Percentiles rank a stretch among this genome's conserved stretches.
Conservation (phyloP, 1,140 invertebrate genomes). For the Achroia grisella region DNA sequence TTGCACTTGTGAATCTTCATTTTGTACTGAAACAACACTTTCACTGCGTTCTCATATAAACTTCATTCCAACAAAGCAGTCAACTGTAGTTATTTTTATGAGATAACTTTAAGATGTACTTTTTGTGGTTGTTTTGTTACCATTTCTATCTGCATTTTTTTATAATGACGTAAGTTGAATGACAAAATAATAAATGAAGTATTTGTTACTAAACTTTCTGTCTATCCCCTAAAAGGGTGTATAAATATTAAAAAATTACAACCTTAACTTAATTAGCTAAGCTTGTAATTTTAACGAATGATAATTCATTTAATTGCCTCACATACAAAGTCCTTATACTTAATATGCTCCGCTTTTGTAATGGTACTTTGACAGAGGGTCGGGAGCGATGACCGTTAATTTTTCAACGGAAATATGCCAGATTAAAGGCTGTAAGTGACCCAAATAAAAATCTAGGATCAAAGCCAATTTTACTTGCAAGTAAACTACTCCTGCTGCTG, state of each 20-base stretch:
- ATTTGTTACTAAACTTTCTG: too few species aligned
- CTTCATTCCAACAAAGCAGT: not conserved
- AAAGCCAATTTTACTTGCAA: not conserved
- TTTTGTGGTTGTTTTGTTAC: not conserved
- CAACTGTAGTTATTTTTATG: constrained; percentile 1
- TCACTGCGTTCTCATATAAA: not conserved
- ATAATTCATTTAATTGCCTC: too few species aligned
- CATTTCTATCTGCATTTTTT: not conserved
- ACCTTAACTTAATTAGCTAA: too few species aligned
- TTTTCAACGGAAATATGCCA: not conserved
- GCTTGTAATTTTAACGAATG: too few species aligned
- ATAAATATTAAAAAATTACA: too few species aligned
- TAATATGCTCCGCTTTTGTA: too few species aligned
- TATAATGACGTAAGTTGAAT: too few species aligned
- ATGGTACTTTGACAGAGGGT: too few species aligned
- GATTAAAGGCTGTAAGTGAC: not conserved
- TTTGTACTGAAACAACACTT: not conserved
- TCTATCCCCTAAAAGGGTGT: too few species aligned
- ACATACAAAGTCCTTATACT: too few species aligned
- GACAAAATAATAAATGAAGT: too few species aligned
- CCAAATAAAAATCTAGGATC: not conserved
- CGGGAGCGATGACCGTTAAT: constrained; percentile 1
- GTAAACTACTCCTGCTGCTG: not conserved
- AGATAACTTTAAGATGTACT: not conserved
- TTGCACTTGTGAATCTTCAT: too few species aligned